Evolutionary conservation across 2,888 invertebrate species (phyloP), one percentile per base, ranked within the genome.

Genomic region (Pasiphila rectangulata): DNA sequence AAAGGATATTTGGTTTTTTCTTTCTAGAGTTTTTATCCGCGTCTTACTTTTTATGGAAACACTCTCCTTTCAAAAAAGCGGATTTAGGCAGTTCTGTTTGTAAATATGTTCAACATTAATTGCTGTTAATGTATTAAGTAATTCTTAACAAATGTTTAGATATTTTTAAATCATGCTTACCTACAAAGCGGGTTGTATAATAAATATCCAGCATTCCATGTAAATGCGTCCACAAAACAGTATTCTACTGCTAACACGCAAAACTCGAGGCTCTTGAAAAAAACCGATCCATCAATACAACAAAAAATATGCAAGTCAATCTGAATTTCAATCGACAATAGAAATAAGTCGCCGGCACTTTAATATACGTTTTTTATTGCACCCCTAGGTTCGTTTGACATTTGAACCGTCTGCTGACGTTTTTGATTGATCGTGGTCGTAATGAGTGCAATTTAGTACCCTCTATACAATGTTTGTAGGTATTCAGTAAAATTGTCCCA

Each of bases 281-380:
- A 83, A 85, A 81, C 77, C 81, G 75, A 88, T 88, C 88, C 86
- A 88, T 88, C 88, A 88, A 88, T 87, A 88, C 86, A 83, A 85
- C 79, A 88, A 88, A 88, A 88, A 86, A 85, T 81, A 84, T 86
- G 88, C 88, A 88, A 88, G 88, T 88, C 88, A 88, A 83, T 84
- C 86, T 75, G 83, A 86, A 87, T 86, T 83, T 81, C 84, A 86
- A 79, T 87, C 82, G 75, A 88, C 88, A 88, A 88, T 88, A 73
- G 87, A 84, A 88, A 88, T 88, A 88, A 87, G 86, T 87, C 81
- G 82, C 82, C 85, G 88, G 88, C 87, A 87, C 82, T 88, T 88
- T 88, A 88, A 88, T 84, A 75, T 86, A 85, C 82, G 79, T 73
- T 85, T 86, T 87, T 86, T 84, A 82, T 79, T 82, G 84, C 83